Base-by-base conservation (phyloP, 2,797 vertebrate genomes). In the Vespertilio murinus region DNA sequence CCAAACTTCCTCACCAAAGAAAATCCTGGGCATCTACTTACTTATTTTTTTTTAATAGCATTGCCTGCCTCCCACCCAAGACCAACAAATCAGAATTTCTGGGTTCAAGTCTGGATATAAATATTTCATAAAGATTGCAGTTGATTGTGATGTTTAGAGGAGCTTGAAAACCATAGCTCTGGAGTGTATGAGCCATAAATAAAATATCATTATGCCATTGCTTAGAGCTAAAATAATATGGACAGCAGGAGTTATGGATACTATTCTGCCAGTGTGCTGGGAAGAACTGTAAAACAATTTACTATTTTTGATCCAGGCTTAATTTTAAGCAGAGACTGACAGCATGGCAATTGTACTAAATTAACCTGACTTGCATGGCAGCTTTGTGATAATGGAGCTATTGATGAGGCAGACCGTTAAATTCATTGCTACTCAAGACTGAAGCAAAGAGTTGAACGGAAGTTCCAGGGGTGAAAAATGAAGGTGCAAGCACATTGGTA, bases 331-430 rank as follows among this genome's bases (percentile, higher is more conserved):
- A 93, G 64, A 95, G 9, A 82, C 52, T 61, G 56, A 95, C 56
- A 95, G 38, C 94, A 90, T 42, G 40, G 40, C 42, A 88, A 75
- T 86, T 56, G 38, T 42, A 49, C 40, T 94, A 93, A 94, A 83
- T 96, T 96, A 96, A 45, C 88, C 64, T 82, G 88, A 92, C 73
- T 93, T 96, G 77, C 85, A 56, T 93, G 80, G 78, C 45, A 94
- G 61, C 67, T 93, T 91, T 89, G 75, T 93, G 92, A 94, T 93
- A 93, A 96, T 95, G 71, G 40, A 69, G 25, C 52, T 65, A 81
- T 96, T 93, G 92, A 96, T 94, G 93, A 95, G 61, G 61, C 42
- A 64, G 81, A 80, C 80, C 28, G 94, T 93, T 95, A 91, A 80
- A 90, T 94, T 91, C 42, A 74, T 90, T 92, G 93, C 92, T 73